A percentile compares a stretch with the other conserved stretches of the same genome.
Conservation (phyloP, 2,797 vertebrate species). For the Harpagifer antarcticus region DNA sequence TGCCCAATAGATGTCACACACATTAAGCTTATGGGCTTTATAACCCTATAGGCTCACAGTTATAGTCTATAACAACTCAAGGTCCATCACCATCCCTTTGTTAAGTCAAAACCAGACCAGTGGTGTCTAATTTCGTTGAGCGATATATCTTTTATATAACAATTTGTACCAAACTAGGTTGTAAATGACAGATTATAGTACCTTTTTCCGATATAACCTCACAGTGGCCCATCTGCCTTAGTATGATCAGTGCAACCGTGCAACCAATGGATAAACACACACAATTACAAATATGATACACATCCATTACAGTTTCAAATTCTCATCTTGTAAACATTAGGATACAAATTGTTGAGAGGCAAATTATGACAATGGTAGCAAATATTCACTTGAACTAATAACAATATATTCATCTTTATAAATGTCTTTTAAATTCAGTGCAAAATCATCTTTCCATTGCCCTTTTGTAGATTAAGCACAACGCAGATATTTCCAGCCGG, state of each 20-base stretch:
- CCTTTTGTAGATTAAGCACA: slow-evolving; percentile 25
- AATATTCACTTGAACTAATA: slow-evolving; percentile 48
- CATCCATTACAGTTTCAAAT: slow-evolving; percentile 37
- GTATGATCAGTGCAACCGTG: slow-evolving; percentile 49
- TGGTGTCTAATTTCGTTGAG: not conserved
- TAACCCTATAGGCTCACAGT: not conserved
- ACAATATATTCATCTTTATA: slow-evolving; percentile 32
- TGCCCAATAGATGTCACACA: not conserved
- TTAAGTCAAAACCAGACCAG: not conserved
- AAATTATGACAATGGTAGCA: slow-evolving; percentile 49
- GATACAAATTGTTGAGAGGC: slow-evolving; percentile 44
- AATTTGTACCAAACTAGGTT: not conserved
- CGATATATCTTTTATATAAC: no score
- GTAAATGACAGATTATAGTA: not conserved
- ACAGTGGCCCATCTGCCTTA: slow-evolving; percentile 27
- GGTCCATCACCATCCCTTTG: not conserved
- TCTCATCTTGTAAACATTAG: slow-evolving; percentile 66
- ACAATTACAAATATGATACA: slow-evolving; percentile 50
- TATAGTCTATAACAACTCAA: not conserved
- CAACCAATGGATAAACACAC: slow-evolving; percentile 47
- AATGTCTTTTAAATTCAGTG: slow-evolving; percentile 50
- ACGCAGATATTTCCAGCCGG: slow-evolving; percentile 20
- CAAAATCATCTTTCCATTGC: slow-evolving; percentile 47
- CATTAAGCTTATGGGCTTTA: not conserved
- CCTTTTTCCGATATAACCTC: not conserved